Evolutionary conservation across 2,797 vertebrate genomes (phyloP).

Genomic region (Chromobotia macracanthus): DNA sequence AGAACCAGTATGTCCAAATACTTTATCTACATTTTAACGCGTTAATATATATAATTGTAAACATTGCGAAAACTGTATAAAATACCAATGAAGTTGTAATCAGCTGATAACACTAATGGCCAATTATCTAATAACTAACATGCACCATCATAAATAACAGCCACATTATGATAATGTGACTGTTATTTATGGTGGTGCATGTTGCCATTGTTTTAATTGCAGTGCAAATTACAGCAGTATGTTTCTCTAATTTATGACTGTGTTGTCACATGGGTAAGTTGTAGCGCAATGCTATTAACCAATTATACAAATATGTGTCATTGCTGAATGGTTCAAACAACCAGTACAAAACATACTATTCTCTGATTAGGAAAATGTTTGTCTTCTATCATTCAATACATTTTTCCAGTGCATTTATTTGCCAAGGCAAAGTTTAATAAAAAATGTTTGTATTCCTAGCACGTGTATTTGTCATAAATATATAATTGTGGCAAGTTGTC

Average conservation of each 20-base stretch:
- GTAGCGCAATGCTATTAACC: neutral
- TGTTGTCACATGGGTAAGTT: neutral
- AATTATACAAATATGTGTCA: neutral
- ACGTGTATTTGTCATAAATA: neutral
- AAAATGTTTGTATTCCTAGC: neutral
- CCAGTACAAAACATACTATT: neutral
- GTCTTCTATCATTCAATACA: neutral
- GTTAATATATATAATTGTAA: no score
- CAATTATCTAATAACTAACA: neutral
- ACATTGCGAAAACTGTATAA: neutral
- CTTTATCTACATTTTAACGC: no score
- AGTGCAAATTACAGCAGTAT: constrained; percentile 20
- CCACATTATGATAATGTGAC: no score
- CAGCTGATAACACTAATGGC: constrained; percentile 17
- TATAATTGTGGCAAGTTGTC: neutral
- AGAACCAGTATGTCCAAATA: neutral
- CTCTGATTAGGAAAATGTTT: neutral
- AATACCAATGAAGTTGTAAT: neutral
- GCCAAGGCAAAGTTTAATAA: neutral
- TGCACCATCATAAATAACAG: constrained; percentile 6
- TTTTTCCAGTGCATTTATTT: neutral
- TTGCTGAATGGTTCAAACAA: neutral
- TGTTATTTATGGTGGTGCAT: no score
- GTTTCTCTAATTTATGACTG: constrained; percentile 36
- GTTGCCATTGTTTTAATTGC: constrained; percentile 36